These are phyloP conservation scores for Idris sp. DNA, from an alignment of 1,140 invertebrate species.

Conservation along the genomic window DNA sequence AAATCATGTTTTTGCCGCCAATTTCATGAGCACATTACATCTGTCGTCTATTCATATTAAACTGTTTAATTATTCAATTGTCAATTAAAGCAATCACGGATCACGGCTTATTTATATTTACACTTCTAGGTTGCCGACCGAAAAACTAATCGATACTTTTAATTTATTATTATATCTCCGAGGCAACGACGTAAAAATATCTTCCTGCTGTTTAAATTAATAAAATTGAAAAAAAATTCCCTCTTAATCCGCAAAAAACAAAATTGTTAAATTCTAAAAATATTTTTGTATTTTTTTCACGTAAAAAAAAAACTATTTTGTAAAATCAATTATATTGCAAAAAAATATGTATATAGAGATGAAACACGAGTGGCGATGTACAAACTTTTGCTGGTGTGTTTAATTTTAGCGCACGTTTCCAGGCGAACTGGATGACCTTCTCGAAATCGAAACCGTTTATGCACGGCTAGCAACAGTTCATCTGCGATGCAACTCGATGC, in stretches of 20 bases:
- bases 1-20: constrained; percentile 1
- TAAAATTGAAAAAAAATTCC: too few relatives aligned
- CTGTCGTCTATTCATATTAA: constrained; percentile 4
- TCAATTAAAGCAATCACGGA: constrained; percentile 15
- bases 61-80: constrained; percentile 26
- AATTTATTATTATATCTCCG: constrained; percentile 6
- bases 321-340: too few relatives aligned
- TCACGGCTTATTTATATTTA: constrained; percentile 20
- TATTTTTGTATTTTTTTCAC: too few relatives aligned
- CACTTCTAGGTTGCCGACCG: not conserved
- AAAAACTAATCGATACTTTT: constrained; percentile 20
- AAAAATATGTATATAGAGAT: too few relatives aligned
- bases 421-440: constrained; percentile 8
- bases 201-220: not conserved
- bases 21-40: constrained; percentile 11
- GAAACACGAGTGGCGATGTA: not conserved
- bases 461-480: constrained; percentile 3
- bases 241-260: too few relatives aligned
- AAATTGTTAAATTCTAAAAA: too few relatives aligned
- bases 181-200: constrained; percentile 1
- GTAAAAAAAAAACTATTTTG: too few relatives aligned
- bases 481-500: too few relatives aligned
- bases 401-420: constrained; percentile 18
- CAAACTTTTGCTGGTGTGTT: not conserved
- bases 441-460: not conserved